These are phyloP conservation scores for Thysanoteuthis rhombus DNA, from an alignment of 2,888 invertebrate species.

Conservation along the genomic window DNA sequence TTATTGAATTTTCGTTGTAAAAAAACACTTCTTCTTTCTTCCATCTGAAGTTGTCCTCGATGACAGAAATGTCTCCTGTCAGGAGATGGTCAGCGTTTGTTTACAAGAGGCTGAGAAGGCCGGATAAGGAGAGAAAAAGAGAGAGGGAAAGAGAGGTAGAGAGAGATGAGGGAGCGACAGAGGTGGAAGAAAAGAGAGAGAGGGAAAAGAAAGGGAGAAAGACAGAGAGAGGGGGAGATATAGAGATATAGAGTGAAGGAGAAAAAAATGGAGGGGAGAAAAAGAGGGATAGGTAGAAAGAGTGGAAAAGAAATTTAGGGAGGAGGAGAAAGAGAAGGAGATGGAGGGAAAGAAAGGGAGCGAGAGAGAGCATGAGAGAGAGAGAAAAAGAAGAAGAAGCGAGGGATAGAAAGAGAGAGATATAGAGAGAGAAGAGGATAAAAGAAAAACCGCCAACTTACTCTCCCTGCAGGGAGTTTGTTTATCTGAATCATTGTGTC, in stretches of 20 bases:
- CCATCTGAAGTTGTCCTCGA: too few relatives aligned
- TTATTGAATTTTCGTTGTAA: background rate
- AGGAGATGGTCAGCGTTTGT: too few relatives aligned
- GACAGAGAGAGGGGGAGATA: background rate
- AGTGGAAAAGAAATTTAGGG: background rate
- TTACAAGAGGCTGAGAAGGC: background rate
- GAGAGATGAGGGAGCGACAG: background rate
- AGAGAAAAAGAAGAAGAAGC: background rate
- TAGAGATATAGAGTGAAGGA: background rate
- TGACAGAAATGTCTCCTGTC: too few relatives aligned
- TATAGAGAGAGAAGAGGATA: background rate
- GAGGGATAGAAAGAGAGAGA: background rate
- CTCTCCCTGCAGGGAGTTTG: too few relatives aligned
- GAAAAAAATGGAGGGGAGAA: too few relatives aligned
- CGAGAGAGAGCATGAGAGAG: background rate
- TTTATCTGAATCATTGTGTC: too few relatives aligned
- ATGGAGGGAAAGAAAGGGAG: background rate
- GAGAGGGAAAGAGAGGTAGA: background rate
- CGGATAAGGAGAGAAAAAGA: background rate
- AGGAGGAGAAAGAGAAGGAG: background rate
- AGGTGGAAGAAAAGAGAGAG: too few relatives aligned
- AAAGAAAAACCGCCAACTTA: too few relatives aligned
- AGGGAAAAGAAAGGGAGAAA: background rate
- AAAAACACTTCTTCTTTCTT: too few relatives aligned
- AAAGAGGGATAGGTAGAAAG: background rate